Percentiles rank a stretch among this genome's conserved stretches.
phyloP scores from a whole-genome alignment of 2,888 invertebrate species.

The Timema cristinae region DNA sequence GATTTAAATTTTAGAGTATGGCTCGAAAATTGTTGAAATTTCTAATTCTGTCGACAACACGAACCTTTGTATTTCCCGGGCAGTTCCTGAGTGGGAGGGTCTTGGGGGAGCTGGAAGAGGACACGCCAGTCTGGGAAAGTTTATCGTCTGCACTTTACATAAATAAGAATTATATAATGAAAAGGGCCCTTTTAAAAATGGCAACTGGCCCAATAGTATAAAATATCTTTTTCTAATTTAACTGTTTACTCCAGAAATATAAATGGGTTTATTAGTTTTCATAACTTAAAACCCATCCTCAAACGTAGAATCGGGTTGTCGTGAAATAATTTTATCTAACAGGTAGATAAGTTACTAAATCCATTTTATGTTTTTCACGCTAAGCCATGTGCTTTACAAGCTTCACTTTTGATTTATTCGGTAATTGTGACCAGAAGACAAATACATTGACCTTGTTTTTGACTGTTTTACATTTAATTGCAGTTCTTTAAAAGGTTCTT shows the following conservation, averaged over 20 bases:
- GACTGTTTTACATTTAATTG: too few relatives aligned
- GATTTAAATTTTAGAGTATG: background rate
- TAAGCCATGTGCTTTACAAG: too few relatives aligned
- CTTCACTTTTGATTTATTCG: too few relatives aligned
- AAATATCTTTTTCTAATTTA: background rate
- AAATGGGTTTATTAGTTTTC: background rate
- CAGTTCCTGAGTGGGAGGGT: slow-evolving; percentile 90
- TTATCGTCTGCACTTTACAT: slow-evolving; percentile 11
- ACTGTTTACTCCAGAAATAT: background rate
- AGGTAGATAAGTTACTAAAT: too few relatives aligned
- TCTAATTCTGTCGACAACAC: slow-evolving; percentile 89
- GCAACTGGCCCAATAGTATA: background rate
- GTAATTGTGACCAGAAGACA: too few relatives aligned
- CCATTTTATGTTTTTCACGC: too few relatives aligned
- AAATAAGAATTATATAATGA: background rate
- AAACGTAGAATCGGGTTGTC: background rate
- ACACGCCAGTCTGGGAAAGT: slow-evolving; percentile 80
- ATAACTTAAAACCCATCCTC: background rate
- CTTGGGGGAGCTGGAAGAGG: slow-evolving; percentile 87
- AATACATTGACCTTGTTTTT: too few relatives aligned
- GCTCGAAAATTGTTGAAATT: slow-evolving; percentile 88
- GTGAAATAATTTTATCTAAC: too few relatives aligned
- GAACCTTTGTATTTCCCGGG: slow-evolving; percentile 87
- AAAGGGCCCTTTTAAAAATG: background rate
- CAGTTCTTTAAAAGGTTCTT: too few relatives aligned